These are phyloP conservation scores for Tauraco erythrolophus DNA, from an alignment of 2,113 vertebrate genomes.

Conservation along the genomic window DNA sequence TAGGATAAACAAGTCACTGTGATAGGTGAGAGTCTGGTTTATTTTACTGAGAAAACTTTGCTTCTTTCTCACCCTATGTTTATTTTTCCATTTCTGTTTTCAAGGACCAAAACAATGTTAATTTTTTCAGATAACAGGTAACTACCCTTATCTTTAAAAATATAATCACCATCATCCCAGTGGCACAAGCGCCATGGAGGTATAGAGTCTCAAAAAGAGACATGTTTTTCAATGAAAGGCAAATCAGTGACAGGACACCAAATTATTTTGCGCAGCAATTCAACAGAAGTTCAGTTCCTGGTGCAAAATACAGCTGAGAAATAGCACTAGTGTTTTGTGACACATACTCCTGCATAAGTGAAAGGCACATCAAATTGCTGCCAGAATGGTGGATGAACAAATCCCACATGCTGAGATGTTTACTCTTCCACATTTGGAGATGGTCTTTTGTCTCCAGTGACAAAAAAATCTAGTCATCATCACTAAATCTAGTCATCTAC, in stretches of 20 bases:
- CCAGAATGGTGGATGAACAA: not conserved
- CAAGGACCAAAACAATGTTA: not conserved
- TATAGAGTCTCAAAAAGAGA: not conserved
- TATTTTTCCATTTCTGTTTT: not conserved
- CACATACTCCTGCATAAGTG: rapidly evolving
- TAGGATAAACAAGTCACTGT: not conserved
- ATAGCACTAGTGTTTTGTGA: not conserved
- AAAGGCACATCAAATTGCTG: not conserved
- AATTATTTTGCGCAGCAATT: not conserved
- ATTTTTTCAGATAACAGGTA: not conserved
- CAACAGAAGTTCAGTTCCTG: not conserved
- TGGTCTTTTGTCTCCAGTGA: not conserved
- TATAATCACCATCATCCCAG: not conserved
- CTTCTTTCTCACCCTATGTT: not conserved
- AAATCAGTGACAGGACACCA: not conserved
- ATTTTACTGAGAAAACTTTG: not conserved
- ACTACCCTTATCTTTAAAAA: not conserved
- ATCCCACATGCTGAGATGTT: not conserved
- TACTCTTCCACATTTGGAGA: not conserved
- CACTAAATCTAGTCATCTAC: no score
- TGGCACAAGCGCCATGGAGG: not conserved
- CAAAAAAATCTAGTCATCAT: not conserved
- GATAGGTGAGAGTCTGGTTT: not conserved
- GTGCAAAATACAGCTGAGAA: not conserved
- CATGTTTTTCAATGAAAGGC: not conserved